Evolutionary conservation across 2,113 vertebrate species (phyloP).

Genomic region (Pseudolaguvia tuberculata): DNA sequence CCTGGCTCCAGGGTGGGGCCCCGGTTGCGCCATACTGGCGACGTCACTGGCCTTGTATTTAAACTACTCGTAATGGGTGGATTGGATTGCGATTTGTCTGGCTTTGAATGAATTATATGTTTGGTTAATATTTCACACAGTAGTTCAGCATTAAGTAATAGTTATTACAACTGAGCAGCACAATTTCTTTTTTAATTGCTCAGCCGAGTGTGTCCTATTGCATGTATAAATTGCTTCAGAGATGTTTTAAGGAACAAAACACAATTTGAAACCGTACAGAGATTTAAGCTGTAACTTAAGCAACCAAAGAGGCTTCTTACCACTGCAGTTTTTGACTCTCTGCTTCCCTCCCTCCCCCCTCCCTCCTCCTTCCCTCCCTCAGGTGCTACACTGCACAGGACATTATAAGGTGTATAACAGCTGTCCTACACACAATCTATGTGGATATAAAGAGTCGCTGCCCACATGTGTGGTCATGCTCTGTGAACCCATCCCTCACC

Average conservation of each 20-base stretch:
- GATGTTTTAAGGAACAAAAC: background rate
- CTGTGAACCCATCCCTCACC: conserved; percentile 93
- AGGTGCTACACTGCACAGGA: conserved; percentile 96
- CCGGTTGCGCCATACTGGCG: too few species aligned
- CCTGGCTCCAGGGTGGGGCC: too few species aligned
- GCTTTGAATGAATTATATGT: too few species aligned
- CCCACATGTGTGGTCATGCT: conserved; percentile 90
- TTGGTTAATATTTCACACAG: background rate
- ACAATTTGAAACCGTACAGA: background rate
- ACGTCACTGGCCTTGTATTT: too few species aligned
- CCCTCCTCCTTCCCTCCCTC: conserved; percentile 33
- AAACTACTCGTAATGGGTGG: too few species aligned
- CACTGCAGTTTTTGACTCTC: background rate
- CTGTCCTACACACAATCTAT: conserved; percentile 74
- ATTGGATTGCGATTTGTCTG: too few species aligned
- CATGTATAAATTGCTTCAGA: background rate
- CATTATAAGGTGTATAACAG: conserved; percentile 86
- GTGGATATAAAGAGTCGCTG: conserved; percentile 85
- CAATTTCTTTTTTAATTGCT: background rate
- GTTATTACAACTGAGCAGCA: background rate
- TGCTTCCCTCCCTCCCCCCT: conserved; percentile 22
- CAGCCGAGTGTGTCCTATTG: background rate
- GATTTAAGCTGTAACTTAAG: background rate
- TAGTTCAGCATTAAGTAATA: too few species aligned
- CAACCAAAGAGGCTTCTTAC: background rate